Evolutionary conservation across 2,113 vertebrate genomes (phyloP), one percentile per base, ranked within the genome.

Genomic region (Spizaetus ornatus): DNA sequence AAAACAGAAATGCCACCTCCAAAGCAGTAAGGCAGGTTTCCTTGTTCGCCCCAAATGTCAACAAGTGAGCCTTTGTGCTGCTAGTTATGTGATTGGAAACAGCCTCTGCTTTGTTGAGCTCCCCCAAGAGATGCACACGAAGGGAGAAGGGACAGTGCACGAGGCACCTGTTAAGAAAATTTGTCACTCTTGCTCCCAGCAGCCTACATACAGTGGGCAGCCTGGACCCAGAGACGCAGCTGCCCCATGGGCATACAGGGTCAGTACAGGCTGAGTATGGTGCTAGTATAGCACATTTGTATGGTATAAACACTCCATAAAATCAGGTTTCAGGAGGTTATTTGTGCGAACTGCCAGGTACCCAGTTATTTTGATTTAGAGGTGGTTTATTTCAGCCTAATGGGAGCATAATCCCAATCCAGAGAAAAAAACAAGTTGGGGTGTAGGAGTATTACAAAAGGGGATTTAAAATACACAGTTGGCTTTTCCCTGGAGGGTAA

Each of bases 201-300:
- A 78, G 77, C 53, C 67, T 47, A 23, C 0, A 2, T n/a, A 15
- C 50, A 20, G 21, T 8, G 16, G 32, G 36, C 23, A 91, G 27
- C 34, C 55, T 32, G 34, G 63, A 73, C 45, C 17, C 80, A 34
- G 76, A 40, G 21, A 43, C 7, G 11, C 48, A 66, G 53, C 36
- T 65, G 63, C 18, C 65, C 34, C 2, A 0, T 5, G 11, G 40
- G 43, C 7, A 0, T 20, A 5, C 0, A 0, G 21, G 14, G 17
- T 59, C 77, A 43, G 58, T 14, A 45, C 0, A 1, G 69, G 55
- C 15, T 13, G 11, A n/a, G 22, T 1, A 8, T 4, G 3, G 15
- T 55, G 7, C 47, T 59, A 40, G 15, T 25, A 7, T 8, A 52
- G 40, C 31, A 47, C 3, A 0, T 55, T 34, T 25, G 29, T 20